Base-by-base conservation (phyloP, 2,113 vertebrate genomes). In the Perca fluviatilis region DNA sequence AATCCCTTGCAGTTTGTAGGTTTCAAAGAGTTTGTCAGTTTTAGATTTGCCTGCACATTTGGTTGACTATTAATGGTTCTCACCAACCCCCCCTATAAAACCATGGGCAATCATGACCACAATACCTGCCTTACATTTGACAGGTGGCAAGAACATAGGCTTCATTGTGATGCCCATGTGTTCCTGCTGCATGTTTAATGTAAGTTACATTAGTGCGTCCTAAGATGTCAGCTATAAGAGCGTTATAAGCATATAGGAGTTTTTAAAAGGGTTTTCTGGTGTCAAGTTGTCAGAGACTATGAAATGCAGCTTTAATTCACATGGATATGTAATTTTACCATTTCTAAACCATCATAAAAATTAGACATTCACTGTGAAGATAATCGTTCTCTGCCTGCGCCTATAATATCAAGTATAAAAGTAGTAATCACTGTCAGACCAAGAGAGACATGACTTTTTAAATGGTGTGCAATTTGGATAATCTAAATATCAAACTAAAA, bases 1-100 rank as follows among this genome's bases (percentile, higher is more conserved):
- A 58, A 74, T 65, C 2, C 23, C 47, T 43, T 27, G 46, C 46
- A 77, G 47, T 46, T 30, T 54, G 30, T 18, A 61, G 40, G 23
- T 75, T 74, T 47, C 47, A 77, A 49, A 69, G 47, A 1, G 25
- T 69, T 36, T 14, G 19, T 47, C 40, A 69, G 63, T 21, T 78
- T 81, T 46, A 30, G 23, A 40, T 23, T 65, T 47, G 14, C 18
- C 7, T 47, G 14, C 19, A 57, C 25, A 54, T n/a, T 58, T 73
- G 53, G 36, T 36, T 61, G 40, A 70, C 65, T 43, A 40, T 13
- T 58, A 61, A 73, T 43, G 16, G 47, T 51, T 79, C n/a, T 36
- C 25, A 50, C 40, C 16, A 58, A 27, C 63, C 15, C 40, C 25
- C 21, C 4, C 14, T 50, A 43, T 43, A 69, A 79, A 58, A 54